These are phyloP conservation scores for Ceratina japonica DNA, from an alignment of 1,140 invertebrate species.

Conservation along the genomic window DNA sequence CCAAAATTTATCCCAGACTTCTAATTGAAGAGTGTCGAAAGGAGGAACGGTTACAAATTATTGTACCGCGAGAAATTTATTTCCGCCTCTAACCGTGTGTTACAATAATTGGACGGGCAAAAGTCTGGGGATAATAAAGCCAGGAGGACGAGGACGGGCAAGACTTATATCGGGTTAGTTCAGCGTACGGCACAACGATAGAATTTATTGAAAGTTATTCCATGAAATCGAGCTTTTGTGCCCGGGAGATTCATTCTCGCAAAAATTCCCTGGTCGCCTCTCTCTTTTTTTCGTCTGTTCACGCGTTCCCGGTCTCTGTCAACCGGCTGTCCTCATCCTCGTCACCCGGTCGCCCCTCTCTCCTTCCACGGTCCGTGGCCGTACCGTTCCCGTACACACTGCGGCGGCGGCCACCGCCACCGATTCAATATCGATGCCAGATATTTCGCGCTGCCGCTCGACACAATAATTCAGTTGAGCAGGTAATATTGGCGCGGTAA, in stretches of 20 bases:
- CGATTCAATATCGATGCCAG: slow-evolving; percentile 76
- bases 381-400: background rate
- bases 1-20: too few species aligned
- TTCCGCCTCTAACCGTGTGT: too few species aligned
- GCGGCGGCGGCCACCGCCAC: slow-evolving; percentile 31
- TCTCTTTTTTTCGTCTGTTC: slow-evolving; percentile 6
- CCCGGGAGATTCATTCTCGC: slow-evolving; percentile 67
- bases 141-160: too few species aligned
- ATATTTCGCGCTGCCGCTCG: slow-evolving; percentile 73
- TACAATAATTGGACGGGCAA: too few species aligned
- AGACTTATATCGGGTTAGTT: too few species aligned
- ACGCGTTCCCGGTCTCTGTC: slow-evolving; percentile 13
- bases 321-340: slow-evolving; percentile 36
- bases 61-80: too few species aligned
- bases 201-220: slow-evolving; percentile 70
- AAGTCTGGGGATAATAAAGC: too few species aligned
- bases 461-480: slow-evolving; percentile 77
- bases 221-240: slow-evolving; percentile 70
- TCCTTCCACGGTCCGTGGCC: slow-evolving; percentile 10
- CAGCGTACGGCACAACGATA: too few species aligned
- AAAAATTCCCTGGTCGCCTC: slow-evolving; percentile 48
- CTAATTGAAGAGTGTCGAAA: too few species aligned
- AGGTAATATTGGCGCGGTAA: slow-evolving; percentile 76
- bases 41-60: too few species aligned
- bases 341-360: slow-evolving; percentile 12